These are phyloP conservation scores for Rhinatrema bivittatum DNA, from an alignment of 2,797 vertebrate species.

Conservation along the genomic window DNA sequence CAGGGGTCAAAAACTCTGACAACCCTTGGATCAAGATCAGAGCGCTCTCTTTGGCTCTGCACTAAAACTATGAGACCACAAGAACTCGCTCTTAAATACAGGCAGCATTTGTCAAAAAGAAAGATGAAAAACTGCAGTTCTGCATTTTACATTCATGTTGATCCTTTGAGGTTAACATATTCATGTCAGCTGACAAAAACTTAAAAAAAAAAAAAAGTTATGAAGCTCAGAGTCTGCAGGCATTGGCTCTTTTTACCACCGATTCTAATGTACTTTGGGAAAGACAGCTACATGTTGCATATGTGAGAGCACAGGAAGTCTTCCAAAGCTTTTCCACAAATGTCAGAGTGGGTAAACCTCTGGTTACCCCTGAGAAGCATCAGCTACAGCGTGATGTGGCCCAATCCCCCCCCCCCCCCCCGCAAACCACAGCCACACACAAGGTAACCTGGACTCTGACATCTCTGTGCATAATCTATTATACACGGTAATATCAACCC, in stretches of 20 bases:
- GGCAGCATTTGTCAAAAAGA: too few species aligned
- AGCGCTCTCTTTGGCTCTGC: too few species aligned
- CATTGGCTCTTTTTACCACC: too few species aligned
- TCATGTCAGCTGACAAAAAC: constrained; percentile 12
- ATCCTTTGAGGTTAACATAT: constrained; percentile 9
- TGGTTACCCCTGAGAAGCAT: constrained; percentile 42
- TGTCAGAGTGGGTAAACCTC: constrained; percentile 43
- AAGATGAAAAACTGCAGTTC: too few species aligned
- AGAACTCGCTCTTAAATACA: too few species aligned
- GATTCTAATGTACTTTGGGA: constrained; percentile 31
- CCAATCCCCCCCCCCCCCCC: too few species aligned
- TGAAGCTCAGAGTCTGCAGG: too few species aligned
- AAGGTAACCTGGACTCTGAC: constrained; percentile 28
- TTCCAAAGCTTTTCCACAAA: constrained; percentile 45
- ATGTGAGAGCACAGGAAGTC: constrained; percentile 56
- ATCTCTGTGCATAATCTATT: constrained; percentile 31
- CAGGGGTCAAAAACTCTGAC: too few species aligned
- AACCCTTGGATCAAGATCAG: too few species aligned
- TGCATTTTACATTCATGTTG: not conserved
- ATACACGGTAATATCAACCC: constrained; percentile 29
- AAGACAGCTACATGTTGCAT: constrained; percentile 58
- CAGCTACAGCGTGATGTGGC: constrained; percentile 35
- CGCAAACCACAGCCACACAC: constrained; percentile 34
- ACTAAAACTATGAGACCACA: too few species aligned
- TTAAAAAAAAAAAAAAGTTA: too few species aligned